phyloP scores from a whole-genome alignment of 1,140 invertebrate species.

The Drosophila miranda region DNA sequence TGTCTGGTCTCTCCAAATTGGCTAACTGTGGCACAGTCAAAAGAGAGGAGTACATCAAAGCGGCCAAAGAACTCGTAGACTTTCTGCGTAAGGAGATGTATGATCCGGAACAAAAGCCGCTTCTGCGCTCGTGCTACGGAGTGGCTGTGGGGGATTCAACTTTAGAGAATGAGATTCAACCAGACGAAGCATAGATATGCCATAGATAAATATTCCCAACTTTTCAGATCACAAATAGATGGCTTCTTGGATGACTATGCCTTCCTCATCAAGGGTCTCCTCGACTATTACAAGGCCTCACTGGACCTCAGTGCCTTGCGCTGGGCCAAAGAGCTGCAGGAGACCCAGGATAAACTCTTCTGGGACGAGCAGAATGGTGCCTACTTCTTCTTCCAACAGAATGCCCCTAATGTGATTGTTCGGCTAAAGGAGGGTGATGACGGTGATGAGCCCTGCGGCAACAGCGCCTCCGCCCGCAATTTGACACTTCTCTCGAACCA shows the following conservation, averaged over 20 bases:
- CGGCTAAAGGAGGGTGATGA: constrained; percentile 95
- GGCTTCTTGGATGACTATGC: constrained; percentile 97
- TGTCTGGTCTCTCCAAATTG: constrained; percentile 91
- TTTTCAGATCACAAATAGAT: constrained; percentile 85
- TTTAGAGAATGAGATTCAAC: constrained; percentile 58
- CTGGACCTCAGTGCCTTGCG: constrained; percentile 89
- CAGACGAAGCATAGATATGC: neutral
- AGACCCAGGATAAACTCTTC: constrained; percentile 92
- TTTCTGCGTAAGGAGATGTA: constrained; percentile 92
- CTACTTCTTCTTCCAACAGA: constrained; percentile 89
- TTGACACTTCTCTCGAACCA: constrained; percentile 86
- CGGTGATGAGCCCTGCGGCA: constrained; percentile 95
- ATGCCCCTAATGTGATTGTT: constrained; percentile 89
- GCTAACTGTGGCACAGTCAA: constrained; percentile 87
- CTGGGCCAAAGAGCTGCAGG: constrained; percentile 92
- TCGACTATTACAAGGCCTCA: constrained; percentile 94
- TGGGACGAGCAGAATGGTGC: constrained; percentile 90
- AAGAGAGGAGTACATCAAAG: constrained; percentile 86
- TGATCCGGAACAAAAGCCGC: constrained; percentile 85
- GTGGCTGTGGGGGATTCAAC: constrained; percentile 84
- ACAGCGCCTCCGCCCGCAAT: constrained; percentile 94
- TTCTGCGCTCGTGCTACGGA: constrained; percentile 93
- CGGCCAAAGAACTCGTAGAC: constrained; percentile 89
- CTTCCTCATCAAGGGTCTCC: constrained; percentile 92
- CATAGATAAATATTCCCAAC: neutral